phyloP scores from a whole-genome alignment of 2,888 invertebrate species.

The Diaperis boleti region DNA sequence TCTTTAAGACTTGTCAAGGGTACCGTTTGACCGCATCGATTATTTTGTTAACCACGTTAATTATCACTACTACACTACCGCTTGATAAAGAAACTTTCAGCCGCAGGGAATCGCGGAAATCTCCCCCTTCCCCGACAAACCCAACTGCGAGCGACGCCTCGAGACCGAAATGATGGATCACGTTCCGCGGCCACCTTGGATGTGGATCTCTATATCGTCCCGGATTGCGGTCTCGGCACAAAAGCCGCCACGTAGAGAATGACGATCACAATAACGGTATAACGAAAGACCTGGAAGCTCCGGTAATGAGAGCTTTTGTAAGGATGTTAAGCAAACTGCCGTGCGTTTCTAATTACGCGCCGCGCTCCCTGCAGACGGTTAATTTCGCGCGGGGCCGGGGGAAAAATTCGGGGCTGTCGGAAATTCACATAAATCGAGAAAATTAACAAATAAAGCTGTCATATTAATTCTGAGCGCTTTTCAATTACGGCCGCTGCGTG shows the following conservation, averaged over 20 bases:
- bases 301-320: constrained; percentile 21
- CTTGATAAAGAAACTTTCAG: too few relatives aligned
- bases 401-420: background rate
- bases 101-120: too few relatives aligned
- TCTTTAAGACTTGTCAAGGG: too few relatives aligned
- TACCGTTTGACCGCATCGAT: too few relatives aligned
- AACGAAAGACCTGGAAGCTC: constrained; percentile 10
- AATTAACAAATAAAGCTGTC: constrained; percentile 53
- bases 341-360: constrained; percentile 23
- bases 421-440: constrained; percentile 16
- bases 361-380: background rate
- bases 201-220: constrained; percentile 16
- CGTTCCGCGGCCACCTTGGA: constrained; percentile 28
- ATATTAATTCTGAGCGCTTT: constrained; percentile 49
- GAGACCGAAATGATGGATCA: constrained; percentile 24
- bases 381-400: background rate
- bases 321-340: background rate
- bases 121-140: constrained; percentile 19
- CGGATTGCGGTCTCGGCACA: constrained; percentile 14
- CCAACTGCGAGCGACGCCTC: constrained; percentile 28
- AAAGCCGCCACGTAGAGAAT: constrained; percentile 6
- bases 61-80: too few relatives aligned
- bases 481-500: constrained; percentile 46
- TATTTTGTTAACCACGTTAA: too few relatives aligned
- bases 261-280: constrained; percentile 15